These are phyloP conservation scores for Caloenas nicobarica DNA, from an alignment of 2,113 vertebrate species.

Conservation along the genomic window DNA sequence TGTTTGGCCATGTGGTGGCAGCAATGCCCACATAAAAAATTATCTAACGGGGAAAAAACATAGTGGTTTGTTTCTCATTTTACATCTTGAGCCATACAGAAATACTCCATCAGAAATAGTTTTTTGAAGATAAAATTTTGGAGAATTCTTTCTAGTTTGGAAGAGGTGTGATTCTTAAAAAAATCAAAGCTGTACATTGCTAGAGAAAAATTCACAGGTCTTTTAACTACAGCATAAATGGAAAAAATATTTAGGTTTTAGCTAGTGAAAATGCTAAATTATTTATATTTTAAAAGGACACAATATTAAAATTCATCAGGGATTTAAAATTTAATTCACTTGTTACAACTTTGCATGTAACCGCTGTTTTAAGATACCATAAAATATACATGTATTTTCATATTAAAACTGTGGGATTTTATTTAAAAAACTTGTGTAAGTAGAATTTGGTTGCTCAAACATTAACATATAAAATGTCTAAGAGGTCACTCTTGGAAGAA, in stretches of 20 bases:
- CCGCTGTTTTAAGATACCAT: neutral
- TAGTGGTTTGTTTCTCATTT: fast-evolving
- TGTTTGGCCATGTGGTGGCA: constrained; percentile 19
- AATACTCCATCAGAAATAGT: neutral
- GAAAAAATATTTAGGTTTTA: neutral
- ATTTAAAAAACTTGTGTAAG: neutral
- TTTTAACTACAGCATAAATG: neutral
- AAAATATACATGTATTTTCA: constrained; percentile 21
- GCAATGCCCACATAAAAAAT: neutral
- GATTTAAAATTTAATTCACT: constrained; percentile 41
- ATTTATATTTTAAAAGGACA: neutral
- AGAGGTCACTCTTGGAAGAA: neutral
- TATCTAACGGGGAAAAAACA: fast-evolving
- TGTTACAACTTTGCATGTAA: neutral
- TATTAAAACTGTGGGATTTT: neutral
- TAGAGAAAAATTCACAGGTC: neutral
- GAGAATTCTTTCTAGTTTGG: neutral
- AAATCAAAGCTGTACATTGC: neutral
- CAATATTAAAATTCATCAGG: constrained; percentile 37
- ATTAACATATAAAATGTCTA: neutral
- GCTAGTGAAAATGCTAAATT: neutral
- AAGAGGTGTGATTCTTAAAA: neutral
- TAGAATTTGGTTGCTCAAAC: neutral
- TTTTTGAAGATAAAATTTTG: neutral
- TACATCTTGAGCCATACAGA: fast-evolving